phyloP scores from a whole-genome alignment of 2,797 vertebrate genomes.

The Hippoglossus hippoglossus region DNA sequence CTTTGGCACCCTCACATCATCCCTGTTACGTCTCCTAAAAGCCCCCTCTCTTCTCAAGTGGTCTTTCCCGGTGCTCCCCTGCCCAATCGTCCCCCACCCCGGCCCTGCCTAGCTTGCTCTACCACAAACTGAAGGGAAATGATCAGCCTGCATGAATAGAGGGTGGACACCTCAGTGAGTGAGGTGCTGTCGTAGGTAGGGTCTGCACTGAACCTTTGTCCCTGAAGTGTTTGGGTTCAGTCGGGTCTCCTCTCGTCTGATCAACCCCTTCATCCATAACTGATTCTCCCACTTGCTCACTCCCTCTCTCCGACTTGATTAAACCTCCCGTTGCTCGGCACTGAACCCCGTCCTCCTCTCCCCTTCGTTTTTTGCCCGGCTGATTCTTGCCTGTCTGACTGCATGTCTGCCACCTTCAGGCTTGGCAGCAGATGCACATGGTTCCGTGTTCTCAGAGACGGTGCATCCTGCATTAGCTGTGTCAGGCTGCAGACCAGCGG shows the following conservation, averaged over 20 bases:
- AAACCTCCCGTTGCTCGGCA: conserved; percentile 51
- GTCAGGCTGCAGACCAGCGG: conserved; percentile 57
- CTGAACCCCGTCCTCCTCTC: conserved; percentile 30
- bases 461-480: conserved; percentile 76
- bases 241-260: conserved; percentile 52
- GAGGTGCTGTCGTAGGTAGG: conserved; percentile 66
- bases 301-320: conserved; percentile 44
- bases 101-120: conserved; percentile 60
- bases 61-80: conserved; percentile 24
- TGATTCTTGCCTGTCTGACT: conserved; percentile 70
- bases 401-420: conserved; percentile 77
- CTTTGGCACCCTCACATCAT: conserved; percentile 15
- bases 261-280: conserved; percentile 59
- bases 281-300: conserved; percentile 42
- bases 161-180: conserved; percentile 63
- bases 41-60: conserved; percentile 23
- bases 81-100: neutral
- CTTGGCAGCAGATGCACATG: conserved; percentile 76
- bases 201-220: conserved; percentile 45
- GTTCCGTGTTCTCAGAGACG: conserved; percentile 62
- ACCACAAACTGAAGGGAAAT: conserved; percentile 53
- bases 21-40: conserved; percentile 33
- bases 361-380: conserved; percentile 55
- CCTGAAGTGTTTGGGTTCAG: conserved; percentile 54
- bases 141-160: conserved; percentile 71